These are phyloP conservation scores for Priocnemis perturbator DNA, from an alignment of 2,888 invertebrate species.

Conservation along the genomic window DNA sequence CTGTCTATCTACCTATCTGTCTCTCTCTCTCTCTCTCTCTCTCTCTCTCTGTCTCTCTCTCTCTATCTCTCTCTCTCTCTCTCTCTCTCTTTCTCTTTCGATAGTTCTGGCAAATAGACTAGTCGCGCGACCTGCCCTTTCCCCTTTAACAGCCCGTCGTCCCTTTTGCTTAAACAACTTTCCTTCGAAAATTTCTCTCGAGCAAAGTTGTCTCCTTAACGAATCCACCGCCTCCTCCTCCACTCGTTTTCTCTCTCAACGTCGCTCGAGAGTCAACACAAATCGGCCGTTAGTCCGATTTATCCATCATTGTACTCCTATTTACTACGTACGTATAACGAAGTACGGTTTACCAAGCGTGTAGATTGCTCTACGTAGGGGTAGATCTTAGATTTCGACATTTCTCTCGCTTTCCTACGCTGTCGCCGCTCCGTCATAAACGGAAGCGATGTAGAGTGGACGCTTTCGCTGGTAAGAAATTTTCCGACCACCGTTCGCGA, in stretches of 20 bases:
- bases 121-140: too few species aligned
- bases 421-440: too few species aligned
- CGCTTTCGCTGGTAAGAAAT: too few species aligned
- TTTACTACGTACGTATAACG: constrained; percentile 21
- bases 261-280: too few species aligned
- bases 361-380: constrained; percentile 32
- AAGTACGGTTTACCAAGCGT: constrained; percentile 8
- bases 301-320: constrained; percentile 12
- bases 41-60: constrained; percentile 4
- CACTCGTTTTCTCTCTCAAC: constrained; percentile 4
- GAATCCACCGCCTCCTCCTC: constrained; percentile 19
- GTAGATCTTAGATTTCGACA: constrained; percentile 28
- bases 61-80: too few species aligned
- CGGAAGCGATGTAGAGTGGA: too few species aligned
- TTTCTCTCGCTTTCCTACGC: too few species aligned
- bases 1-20: not conserved
- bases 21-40: constrained; percentile 3
- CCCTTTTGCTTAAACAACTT: not conserved
- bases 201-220: constrained; percentile 23
- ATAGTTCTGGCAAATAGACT: not conserved
- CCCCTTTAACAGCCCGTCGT: not conserved
- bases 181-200: constrained; percentile 7
- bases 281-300: too few species aligned
- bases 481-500: too few species aligned
- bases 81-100: too few species aligned